Conservation (phyloP, 2,888 invertebrate species). For the Ormyrus nitidulus region DNA sequence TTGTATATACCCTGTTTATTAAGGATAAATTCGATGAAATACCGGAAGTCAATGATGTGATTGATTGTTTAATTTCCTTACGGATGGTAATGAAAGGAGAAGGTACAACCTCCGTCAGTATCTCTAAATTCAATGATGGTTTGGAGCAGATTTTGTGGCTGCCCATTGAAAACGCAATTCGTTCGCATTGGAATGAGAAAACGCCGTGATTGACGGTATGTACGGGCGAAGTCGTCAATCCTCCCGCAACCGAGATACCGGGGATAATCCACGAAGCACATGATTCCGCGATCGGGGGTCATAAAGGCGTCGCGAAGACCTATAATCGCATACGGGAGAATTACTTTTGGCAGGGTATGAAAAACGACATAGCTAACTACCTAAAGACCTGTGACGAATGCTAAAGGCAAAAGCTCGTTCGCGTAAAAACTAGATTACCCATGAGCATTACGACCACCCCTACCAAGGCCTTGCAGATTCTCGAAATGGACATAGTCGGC, state of each 20-base stretch:
- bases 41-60: neutral
- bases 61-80: neutral
- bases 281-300: neutral
- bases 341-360: conserved; percentile 14
- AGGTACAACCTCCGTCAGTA: neutral
- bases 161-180: neutral
- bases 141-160: conserved; percentile 1
- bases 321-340: neutral
- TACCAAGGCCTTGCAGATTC: neutral
- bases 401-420: conserved; percentile 22
- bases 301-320: conserved; percentile 14
- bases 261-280: neutral
- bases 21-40: conserved; percentile 4
- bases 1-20: neutral
- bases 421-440: conserved; percentile 3
- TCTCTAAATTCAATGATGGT: neutral
- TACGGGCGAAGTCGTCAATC: neutral
- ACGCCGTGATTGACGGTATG: neutral
- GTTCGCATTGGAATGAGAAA: neutral
- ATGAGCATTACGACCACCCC: conserved; percentile 7
- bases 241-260: neutral
- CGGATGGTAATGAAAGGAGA: neutral
- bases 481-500: conserved; percentile 2
- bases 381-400: conserved; percentile 21
- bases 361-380: neutral